Conservation (phyloP, 2,113 vertebrate genomes). For the Cranoglanis bouderius region DNA sequence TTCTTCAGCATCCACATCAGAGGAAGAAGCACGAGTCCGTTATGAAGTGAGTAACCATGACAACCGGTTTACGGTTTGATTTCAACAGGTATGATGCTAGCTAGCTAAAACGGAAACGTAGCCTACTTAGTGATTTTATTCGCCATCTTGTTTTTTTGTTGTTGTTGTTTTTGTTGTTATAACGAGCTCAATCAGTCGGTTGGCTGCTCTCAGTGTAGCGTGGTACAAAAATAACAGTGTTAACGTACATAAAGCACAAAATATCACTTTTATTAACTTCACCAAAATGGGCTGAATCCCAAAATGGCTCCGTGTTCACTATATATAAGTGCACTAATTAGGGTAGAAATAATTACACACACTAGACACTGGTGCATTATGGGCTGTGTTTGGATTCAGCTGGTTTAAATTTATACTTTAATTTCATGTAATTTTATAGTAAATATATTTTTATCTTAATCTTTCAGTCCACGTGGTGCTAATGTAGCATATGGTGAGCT, state of each 20-base stretch:
- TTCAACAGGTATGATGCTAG: neutral
- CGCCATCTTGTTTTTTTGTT: neutral
- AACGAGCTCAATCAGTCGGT: neutral
- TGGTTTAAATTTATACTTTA: neutral
- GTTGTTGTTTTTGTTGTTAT: neutral
- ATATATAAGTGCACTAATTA: neutral
- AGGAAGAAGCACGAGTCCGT: too few species aligned
- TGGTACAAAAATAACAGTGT: neutral
- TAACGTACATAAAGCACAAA: neutral
- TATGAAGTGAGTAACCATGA: conserved; percentile 10
- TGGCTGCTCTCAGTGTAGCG: neutral
- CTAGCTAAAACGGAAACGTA: neutral
- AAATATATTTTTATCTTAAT: neutral
- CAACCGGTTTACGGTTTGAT: neutral
- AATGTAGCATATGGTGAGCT: conserved; percentile 64
- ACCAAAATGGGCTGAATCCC: too few species aligned
- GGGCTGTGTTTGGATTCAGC: neutral
- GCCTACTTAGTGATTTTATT: neutral
- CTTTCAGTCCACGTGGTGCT: neutral
- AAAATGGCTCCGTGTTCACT: neutral
- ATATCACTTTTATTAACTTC: neutral
- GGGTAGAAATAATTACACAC: neutral
- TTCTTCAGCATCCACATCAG: neutral
- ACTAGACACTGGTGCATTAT: neutral
- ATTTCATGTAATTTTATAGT: neutral